Conservation (phyloP, 2,797 vertebrate genomes). For the Poeciliopsis infans region DNA sequence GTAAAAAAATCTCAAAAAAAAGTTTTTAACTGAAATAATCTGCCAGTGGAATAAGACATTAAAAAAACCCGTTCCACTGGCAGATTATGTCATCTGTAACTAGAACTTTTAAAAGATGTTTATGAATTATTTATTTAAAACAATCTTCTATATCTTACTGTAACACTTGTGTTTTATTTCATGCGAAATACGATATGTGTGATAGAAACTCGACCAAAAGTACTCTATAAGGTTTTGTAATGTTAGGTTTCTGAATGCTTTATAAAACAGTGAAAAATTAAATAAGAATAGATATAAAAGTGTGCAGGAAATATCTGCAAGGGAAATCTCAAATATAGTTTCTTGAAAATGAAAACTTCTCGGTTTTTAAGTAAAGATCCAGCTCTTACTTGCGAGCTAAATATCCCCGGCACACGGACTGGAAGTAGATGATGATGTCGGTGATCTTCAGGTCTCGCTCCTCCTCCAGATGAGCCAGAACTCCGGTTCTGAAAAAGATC, state of each 20-base stretch:
- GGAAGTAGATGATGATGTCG: constrained; percentile 97
- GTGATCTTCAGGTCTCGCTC: constrained; percentile 98
- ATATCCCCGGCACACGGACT: constrained; percentile 94
- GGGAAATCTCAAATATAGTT: neutral
- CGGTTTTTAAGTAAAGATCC: neutral
- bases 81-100: too few species aligned
- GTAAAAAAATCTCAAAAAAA: too few species aligned
- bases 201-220: too few species aligned
- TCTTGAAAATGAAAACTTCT: neutral
- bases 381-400: constrained; percentile 92
- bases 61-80: too few species aligned
- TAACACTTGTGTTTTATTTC: too few species aligned
- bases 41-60: too few species aligned
- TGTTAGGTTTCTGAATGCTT: neutral
- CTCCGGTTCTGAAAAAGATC: constrained; percentile 97
- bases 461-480: constrained; percentile 95
- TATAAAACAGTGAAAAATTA: neutral
- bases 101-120: too few species aligned
- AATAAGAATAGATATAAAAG: neutral
- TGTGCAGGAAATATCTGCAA: neutral
- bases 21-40: too few species aligned
- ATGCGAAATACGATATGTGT: too few species aligned
- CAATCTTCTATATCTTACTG: too few species aligned
- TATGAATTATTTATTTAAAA: too few species aligned
- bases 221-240: too few species aligned